Evolutionary conservation across 2,888 invertebrate genomes (phyloP).

Genomic region (Lordiphosa fenestrarum): DNA sequence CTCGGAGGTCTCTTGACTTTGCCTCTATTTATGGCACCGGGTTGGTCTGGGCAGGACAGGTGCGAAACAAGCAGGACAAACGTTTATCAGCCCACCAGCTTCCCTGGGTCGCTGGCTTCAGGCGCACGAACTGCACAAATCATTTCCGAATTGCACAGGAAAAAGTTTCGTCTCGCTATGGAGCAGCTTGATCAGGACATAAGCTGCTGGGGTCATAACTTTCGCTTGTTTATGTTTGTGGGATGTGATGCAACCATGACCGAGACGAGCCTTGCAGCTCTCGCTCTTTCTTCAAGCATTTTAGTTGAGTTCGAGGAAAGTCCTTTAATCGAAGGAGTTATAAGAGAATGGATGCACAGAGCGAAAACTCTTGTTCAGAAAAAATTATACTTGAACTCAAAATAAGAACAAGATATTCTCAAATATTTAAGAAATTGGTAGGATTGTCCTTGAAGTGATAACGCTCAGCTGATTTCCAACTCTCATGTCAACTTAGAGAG

Average conservation of each 20-base stretch:
- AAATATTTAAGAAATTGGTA: too few species aligned
- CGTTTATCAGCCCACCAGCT: conserved; percentile 57
- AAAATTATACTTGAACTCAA: too few species aligned
- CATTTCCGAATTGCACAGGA: conserved; percentile 71
- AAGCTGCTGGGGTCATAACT: conserved; percentile 70
- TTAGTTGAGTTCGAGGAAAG: too few species aligned
- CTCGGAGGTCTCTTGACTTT: conserved; percentile 38
- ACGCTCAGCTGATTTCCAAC: too few species aligned
- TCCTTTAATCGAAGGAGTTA: too few species aligned
- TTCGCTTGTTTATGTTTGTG: conserved; percentile 75
- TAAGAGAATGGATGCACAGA: too few species aligned
- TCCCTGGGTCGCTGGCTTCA: conserved; percentile 14
- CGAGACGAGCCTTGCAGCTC: neutral
- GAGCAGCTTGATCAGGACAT: conserved; percentile 57
- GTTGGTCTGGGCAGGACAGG: conserved; percentile 52
- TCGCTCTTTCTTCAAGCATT: neutral
- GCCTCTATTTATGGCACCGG: conserved; percentile 44
- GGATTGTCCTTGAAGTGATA: too few species aligned
- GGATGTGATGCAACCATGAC: conserved; percentile 71
- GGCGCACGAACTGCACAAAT: conserved; percentile 76
- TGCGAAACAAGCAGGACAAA: conserved; percentile 67
- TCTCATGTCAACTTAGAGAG: too few species aligned
- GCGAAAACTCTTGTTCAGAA: too few species aligned
- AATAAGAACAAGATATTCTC: too few species aligned
- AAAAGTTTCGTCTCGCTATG: conserved; percentile 67